These are phyloP conservation scores for Azemiops feae DNA, from an alignment of 2,113 vertebrate species.

Conservation along the genomic window DNA sequence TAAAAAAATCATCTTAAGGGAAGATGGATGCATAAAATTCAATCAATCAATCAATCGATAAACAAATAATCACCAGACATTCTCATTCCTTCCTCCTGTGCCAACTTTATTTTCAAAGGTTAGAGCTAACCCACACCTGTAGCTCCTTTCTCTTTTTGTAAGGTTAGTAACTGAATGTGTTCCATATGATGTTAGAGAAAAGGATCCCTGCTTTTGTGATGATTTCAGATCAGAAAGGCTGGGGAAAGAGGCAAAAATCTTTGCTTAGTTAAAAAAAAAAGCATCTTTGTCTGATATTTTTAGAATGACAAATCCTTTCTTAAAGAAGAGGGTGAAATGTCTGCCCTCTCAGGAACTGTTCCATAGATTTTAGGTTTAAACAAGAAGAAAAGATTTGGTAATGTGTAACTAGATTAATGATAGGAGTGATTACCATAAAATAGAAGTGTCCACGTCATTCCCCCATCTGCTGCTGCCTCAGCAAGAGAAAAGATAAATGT, in stretches of 20 bases:
- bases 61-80: neutral
- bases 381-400: constrained; percentile 55
- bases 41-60: neutral
- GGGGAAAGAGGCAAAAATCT: neutral
- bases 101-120: neutral
- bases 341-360: constrained; percentile 48
- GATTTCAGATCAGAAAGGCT: neutral
- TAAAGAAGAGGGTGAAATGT: constrained; percentile 49
- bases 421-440: constrained; percentile 53
- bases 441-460: constrained; percentile 53
- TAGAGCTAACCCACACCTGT: neutral
- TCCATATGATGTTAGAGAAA: neutral
- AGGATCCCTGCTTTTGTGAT: neutral
- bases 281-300: constrained; percentile 63
- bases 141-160: neutral
- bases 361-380: constrained; percentile 52
- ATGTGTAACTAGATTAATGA: constrained; percentile 61
- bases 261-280: constrained; percentile 21
- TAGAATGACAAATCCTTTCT: constrained; percentile 48
- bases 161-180: neutral
- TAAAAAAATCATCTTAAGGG: neutral
- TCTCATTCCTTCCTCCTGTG: neutral
- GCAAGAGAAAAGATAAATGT: constrained; percentile 34
- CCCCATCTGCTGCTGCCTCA: constrained; percentile 41
- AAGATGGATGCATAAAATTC: neutral